These are phyloP conservation scores for Virgularia gustaviana DNA, from an alignment of 92 coral and sea anemone genomes.

Conservation along the genomic window DNA sequence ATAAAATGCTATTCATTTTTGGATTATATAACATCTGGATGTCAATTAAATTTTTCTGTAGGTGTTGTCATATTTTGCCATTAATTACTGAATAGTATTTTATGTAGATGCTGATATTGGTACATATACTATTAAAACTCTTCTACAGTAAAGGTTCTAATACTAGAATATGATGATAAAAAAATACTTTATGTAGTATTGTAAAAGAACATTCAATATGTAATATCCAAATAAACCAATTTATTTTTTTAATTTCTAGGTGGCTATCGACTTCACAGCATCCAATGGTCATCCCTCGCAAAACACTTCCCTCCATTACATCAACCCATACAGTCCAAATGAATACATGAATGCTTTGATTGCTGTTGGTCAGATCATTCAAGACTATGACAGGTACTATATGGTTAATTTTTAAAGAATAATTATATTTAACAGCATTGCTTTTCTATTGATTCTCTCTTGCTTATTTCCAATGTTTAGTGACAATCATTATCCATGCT, in stretches of 20 bases:
- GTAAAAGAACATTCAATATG: background rate
- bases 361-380: slow-evolving; percentile 91
- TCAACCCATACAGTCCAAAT: slow-evolving; percentile 90
- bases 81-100: too few relatives aligned
- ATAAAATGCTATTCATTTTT: slow-evolving; percentile 70
- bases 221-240: background rate
- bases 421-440: background rate
- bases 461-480: slow-evolving; percentile 45
- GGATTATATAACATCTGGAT: slow-evolving; percentile 85
- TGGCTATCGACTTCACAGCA: slow-evolving; percentile 93
- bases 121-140: background rate
- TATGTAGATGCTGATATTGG: too few relatives aligned
- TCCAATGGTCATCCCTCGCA: slow-evolving; percentile 87
- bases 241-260: slow-evolving; percentile 39
- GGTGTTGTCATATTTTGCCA: too few relatives aligned
- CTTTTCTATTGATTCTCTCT: background rate
- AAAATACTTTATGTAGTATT: background rate
- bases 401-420: too few relatives aligned
- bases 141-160: too few relatives aligned
- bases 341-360: slow-evolving; percentile 87
- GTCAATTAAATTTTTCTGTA: slow-evolving; percentile 89
- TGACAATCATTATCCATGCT: slow-evolving; percentile 86
- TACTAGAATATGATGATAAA: background rate
- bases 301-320: slow-evolving; percentile 85
- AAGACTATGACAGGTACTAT: slow-evolving; percentile 86